Conservation (phyloP, 1,140 invertebrate genomes). For the Formica exsecta region DNA sequence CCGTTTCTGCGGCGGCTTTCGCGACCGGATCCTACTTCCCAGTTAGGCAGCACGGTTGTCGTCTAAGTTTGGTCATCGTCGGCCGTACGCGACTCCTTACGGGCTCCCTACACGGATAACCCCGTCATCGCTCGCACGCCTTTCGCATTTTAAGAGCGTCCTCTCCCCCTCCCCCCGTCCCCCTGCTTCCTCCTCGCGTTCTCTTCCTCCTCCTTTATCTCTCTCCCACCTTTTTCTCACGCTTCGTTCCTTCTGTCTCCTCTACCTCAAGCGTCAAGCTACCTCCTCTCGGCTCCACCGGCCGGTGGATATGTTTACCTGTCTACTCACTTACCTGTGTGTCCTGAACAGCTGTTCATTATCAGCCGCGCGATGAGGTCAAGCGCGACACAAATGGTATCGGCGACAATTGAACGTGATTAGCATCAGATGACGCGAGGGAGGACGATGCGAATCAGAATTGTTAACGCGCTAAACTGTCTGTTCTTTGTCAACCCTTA, state of each 20-base stretch:
- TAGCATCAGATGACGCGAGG: background rate
- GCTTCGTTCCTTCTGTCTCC: conserved; percentile 42
- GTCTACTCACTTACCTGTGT: conserved; percentile 48
- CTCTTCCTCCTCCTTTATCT: background rate
- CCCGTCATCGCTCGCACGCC: conserved; percentile 86
- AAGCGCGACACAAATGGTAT: conserved; percentile 47
- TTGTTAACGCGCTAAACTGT: no score
- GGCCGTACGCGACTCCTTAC: conserved; percentile 82
- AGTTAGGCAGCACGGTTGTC: conserved; percentile 85
- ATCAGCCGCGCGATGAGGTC: conserved; percentile 38
- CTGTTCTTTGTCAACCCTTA: no score
- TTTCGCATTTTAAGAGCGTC: conserved; percentile 84
- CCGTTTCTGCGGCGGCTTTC: conserved; percentile 77
- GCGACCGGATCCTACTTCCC: conserved; percentile 86
- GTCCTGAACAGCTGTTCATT: conserved; percentile 45
- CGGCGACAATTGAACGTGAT: conserved; percentile 33
- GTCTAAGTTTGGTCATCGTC: conserved; percentile 86
- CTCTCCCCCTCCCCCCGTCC: conserved; percentile 36
- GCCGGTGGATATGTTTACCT: conserved; percentile 48
- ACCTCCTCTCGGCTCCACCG: background rate
- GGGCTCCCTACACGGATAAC: conserved; percentile 85
- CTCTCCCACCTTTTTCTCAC: conserved; percentile 52
- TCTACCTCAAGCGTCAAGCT: background rate
- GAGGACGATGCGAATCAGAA: no score
- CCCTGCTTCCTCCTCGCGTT: conserved; percentile 21